A percentile compares a stretch with the other conserved stretches of the same genome.
phyloP scores from a whole-genome alignment of 2,797 vertebrate species.

The Xenops minutus region DNA sequence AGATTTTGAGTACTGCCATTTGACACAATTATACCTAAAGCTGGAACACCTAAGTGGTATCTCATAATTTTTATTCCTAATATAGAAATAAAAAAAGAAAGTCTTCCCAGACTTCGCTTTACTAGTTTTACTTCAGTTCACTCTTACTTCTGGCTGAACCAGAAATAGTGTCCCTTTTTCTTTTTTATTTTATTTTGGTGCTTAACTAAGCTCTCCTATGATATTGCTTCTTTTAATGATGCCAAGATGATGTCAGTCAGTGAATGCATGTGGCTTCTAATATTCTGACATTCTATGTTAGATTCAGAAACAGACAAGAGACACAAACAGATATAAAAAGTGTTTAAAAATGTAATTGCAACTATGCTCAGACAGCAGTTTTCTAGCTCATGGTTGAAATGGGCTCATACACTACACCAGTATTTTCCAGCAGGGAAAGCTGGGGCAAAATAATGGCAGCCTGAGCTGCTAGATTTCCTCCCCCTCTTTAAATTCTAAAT shows the following conservation, averaged over 20 bases:
- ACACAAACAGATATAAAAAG: neutral
- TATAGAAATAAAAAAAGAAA: neutral
- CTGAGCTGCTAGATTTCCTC: neutral
- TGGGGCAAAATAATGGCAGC: neutral
- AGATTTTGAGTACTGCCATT: neutral
- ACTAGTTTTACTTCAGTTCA: neutral
- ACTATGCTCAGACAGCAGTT: neutral
- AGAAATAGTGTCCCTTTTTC: neutral
- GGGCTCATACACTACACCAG: neutral
- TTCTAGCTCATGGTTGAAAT: neutral
- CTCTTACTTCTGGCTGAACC: neutral
- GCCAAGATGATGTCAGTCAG: neutral
- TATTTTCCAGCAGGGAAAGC: neutral
- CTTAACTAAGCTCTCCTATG: neutral
- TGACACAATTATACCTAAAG: neutral
- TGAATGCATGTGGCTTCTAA: neutral
- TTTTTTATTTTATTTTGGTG: accelerated
- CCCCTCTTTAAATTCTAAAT: neutral
- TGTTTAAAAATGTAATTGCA: neutral
- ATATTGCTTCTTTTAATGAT: neutral
- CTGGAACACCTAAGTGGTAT: neutral
- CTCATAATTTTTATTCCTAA: neutral
- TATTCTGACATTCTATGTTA: neutral
- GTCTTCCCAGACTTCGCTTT: neutral
- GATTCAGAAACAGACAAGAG: neutral